A percentile compares a stretch with the other conserved stretches of the same genome.
phyloP scores from a whole-genome alignment of 2,888 invertebrate genomes.

The Apamea epomidion region DNA sequence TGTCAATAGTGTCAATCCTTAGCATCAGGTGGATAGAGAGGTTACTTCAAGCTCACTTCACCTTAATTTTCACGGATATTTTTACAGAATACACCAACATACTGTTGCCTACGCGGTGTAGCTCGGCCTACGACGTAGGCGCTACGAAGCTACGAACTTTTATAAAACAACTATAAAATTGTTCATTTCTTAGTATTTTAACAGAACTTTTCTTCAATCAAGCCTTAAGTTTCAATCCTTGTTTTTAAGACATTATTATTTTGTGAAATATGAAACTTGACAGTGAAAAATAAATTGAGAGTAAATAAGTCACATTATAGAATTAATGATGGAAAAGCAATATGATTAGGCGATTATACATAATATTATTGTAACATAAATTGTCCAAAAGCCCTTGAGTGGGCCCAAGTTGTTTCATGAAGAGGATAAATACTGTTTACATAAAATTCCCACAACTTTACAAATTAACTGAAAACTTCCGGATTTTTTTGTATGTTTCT shows the following conservation, averaged over 20 bases:
- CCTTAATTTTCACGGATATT: not conserved
- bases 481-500: not conserved
- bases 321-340: not conserved
- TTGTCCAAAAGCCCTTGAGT: not conserved
- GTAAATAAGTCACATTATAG: not conserved
- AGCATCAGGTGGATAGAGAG: not conserved
- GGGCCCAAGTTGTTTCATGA: conserved; percentile 16
- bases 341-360: not conserved
- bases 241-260: not conserved
- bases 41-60: not conserved
- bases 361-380: not conserved
- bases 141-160: conserved; percentile 20
- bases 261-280: not conserved
- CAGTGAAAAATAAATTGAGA: not conserved
- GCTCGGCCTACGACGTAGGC: conserved; percentile 24
- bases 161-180: too few species aligned
- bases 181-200: not conserved
- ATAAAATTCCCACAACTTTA: not conserved
- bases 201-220: not conserved
- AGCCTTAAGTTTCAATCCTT: not conserved
- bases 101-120: conserved; percentile 19
- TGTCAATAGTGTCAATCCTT: not conserved
- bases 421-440: not conserved
- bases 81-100: too few species aligned
- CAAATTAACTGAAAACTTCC: conserved; percentile 12